Evolutionary conservation across 1,140 invertebrate species (phyloP).

Genomic region (Drosophila albomicans): DNA sequence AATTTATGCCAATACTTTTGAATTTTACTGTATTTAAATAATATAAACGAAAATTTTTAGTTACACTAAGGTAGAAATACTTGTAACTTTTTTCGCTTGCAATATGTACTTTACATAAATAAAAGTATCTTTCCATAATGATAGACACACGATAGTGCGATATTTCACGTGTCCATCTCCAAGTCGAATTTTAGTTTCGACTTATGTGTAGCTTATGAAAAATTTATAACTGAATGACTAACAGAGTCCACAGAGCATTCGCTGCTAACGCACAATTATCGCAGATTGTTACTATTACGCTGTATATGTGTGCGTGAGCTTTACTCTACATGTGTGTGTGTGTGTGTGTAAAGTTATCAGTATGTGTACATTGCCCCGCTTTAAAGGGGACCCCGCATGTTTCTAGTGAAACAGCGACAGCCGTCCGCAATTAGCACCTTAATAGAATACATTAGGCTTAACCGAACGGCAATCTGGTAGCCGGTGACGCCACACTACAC

Average conservation of each 20-base stretch:
- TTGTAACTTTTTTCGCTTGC: no score
- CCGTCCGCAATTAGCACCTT: constrained; percentile 56
- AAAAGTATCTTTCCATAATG: no score
- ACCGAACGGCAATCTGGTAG: constrained; percentile 33
- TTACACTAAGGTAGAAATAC: no score
- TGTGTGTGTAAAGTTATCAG: background rate
- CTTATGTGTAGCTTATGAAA: constrained; percentile 47
- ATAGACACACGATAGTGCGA: background rate
- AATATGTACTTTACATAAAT: no score
- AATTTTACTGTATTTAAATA: no score
- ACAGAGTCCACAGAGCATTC: constrained; percentile 35
- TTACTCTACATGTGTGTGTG: background rate
- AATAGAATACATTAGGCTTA: constrained; percentile 52
- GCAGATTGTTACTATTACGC: constrained; percentile 21
- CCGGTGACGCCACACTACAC: constrained; percentile 48
- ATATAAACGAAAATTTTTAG: no score
- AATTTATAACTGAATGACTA: constrained; percentile 51
- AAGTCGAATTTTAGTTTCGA: constrained; percentile 36
- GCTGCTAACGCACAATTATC: constrained; percentile 45
- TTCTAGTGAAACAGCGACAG: constrained; percentile 16
- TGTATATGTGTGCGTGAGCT: constrained; percentile 2
- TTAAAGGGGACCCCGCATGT: constrained; percentile 22
- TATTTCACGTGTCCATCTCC: constrained; percentile 28
- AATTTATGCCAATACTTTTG: no score
- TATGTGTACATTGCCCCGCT: constrained; percentile 1